Evolutionary conservation across 2,888 invertebrate species (phyloP).

Genomic region (Chelonus formosanus): DNA sequence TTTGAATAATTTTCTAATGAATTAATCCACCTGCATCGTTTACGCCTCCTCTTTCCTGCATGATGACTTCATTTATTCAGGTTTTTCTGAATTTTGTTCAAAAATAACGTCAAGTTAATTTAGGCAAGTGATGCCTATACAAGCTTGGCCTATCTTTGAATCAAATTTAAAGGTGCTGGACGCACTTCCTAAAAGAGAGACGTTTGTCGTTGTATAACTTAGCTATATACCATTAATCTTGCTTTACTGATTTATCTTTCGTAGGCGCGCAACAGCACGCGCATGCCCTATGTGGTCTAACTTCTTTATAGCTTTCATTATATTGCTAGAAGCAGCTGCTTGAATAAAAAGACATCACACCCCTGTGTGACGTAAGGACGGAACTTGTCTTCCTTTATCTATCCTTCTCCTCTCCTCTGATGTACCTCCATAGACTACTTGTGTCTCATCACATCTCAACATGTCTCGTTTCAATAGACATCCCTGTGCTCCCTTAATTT

Average conservation of each 20-base stretch:
- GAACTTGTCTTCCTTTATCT: conserved; percentile 30
- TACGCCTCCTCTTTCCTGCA: neutral
- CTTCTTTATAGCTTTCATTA: conserved; percentile 56
- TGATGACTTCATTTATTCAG: neutral
- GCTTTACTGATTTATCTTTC: conserved; percentile 53
- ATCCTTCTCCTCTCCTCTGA: neutral
- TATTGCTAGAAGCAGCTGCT: conserved; percentile 50
- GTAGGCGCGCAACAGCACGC: conserved; percentile 55
- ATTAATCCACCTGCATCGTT: conserved; percentile 8
- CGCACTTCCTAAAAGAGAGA: too few relatives aligned
- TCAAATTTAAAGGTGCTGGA: too few relatives aligned
- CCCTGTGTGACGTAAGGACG: conserved; percentile 44
- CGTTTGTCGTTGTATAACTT: neutral
- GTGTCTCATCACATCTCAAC: conserved; percentile 15
- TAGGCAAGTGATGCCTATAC: neutral
- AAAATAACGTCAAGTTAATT: conserved; percentile 3
- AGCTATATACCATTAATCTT: conserved; percentile 52
- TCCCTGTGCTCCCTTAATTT: too few relatives aligned
- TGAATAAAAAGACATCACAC: conserved; percentile 53
- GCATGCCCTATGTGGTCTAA: conserved; percentile 53
- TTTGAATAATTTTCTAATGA: conserved; percentile 3
- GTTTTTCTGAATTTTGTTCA: neutral
- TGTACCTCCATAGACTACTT: conserved; percentile 5
- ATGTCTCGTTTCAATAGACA: neutral
- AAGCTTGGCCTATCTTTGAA: too few relatives aligned